A percentile compares a stretch with the other conserved stretches of the same genome.
These are phyloP conservation scores for Bufo gargarizans DNA, from an alignment of 2,113 vertebrate species.

Conservation along the genomic window DNA sequence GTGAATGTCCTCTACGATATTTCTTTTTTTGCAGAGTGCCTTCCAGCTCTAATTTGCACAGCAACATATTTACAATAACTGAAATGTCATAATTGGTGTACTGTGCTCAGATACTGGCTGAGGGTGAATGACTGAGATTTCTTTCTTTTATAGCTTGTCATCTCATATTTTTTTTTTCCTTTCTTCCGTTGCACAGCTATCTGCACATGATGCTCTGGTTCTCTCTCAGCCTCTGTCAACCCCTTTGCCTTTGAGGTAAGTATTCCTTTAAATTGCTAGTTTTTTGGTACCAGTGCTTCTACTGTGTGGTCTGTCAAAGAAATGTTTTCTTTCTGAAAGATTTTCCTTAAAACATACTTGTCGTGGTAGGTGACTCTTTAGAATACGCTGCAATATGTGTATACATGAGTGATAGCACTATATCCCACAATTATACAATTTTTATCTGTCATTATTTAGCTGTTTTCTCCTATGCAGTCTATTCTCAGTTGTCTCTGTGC, in stretches of 20 bases:
- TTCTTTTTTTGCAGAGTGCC: background rate
- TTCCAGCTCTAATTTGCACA: background rate
- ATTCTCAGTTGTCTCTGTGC: no score
- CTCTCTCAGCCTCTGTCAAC: constrained; percentile 96
- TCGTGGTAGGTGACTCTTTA: no score
- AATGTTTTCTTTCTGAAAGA: background rate
- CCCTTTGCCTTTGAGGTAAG: constrained; percentile 93
- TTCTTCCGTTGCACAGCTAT: constrained; percentile 78
- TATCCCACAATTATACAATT: no score
- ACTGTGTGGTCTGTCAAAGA: no score
- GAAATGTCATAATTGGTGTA: background rate
- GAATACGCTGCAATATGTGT: no score
- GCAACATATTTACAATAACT: background rate
- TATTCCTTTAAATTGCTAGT: background rate
- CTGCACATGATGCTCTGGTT: constrained; percentile 88
- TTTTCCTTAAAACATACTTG: background rate
- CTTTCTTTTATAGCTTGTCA: constrained; percentile 22
- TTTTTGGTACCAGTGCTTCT: background rate
- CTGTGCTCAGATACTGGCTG: background rate
- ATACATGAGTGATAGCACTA: no score
- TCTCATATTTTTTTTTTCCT: constrained; percentile 1
- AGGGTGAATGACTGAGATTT: constrained; percentile 51
- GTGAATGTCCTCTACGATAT: background rate
- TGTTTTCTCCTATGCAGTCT: no score
- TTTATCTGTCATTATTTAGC: no score